Evolutionary conservation across 2,888 invertebrate genomes (phyloP).

Genomic region (Anorthoa munda): DNA sequence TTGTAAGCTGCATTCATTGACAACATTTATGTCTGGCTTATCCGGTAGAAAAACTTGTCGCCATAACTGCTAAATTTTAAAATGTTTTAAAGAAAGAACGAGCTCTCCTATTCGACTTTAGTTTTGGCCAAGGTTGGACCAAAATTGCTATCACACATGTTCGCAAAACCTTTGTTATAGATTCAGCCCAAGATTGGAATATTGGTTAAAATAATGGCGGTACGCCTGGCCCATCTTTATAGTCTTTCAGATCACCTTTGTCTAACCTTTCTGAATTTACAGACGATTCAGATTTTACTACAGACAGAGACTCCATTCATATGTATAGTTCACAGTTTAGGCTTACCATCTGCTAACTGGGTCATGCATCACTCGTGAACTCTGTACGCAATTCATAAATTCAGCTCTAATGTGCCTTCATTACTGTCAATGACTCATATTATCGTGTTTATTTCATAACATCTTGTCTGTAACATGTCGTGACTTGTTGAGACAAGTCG

Average conservation of each 20-base stretch:
- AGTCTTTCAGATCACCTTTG: constrained; percentile 23
- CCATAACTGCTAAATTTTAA: neutral
- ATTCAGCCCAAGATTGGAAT: neutral
- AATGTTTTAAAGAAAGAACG: neutral
- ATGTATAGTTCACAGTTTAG: neutral
- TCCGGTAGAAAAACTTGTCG: constrained; percentile 22
- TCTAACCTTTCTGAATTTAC: constrained; percentile 2
- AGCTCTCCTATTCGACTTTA: constrained; percentile 2
- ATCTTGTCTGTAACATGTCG: constrained; percentile 83
- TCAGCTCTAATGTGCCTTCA: constrained; percentile 79
- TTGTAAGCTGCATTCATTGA: constrained; percentile 36
- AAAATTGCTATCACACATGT: constrained; percentile 15
- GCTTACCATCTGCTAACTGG: constrained; percentile 29
- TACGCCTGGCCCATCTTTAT: constrained; percentile 1
- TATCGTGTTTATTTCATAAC: constrained; percentile 79
- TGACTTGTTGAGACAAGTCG: constrained; percentile 86
- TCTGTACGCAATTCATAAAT: constrained; percentile 77
- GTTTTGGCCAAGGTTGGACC: neutral
- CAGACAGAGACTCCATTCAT: constrained; percentile 24
- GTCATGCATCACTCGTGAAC: constrained; percentile 49
- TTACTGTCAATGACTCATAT: constrained; percentile 78
- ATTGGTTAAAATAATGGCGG: constrained; percentile 4
- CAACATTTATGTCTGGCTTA: constrained; percentile 22
- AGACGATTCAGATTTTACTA: constrained; percentile 13
- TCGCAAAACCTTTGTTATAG: neutral